Percentiles rank a stretch among this genome's conserved stretches.
phyloP scores from a whole-genome alignment of 2,888 invertebrate genomes.

The Apocheima hispidaria region DNA sequence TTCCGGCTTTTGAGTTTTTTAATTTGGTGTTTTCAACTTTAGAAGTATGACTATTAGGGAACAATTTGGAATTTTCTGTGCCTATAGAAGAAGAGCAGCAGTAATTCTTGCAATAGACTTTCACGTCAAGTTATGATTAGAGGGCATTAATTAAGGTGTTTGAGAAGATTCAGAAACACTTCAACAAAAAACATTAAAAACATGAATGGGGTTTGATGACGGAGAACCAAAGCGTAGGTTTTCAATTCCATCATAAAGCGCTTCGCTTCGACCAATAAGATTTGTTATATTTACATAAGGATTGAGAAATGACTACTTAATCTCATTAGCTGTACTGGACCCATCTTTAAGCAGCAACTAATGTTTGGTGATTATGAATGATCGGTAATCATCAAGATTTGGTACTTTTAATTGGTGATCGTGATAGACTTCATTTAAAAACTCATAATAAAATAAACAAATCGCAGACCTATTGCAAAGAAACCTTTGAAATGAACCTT shows the following conservation, averaged over 20 bases:
- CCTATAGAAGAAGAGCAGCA: not conserved
- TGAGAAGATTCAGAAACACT: not conserved
- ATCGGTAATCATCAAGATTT: not conserved
- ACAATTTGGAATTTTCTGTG: not conserved
- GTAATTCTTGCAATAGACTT: not conserved
- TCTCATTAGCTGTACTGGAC: not conserved
- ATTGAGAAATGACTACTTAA: not conserved
- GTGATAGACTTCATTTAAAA: conserved; percentile 40
- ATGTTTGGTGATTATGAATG: not conserved
- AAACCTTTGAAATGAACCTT: conserved; percentile 69
- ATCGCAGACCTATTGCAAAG: conserved; percentile 61
- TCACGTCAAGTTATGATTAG: not conserved
- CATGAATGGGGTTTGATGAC: not conserved
- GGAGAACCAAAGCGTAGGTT: not conserved
- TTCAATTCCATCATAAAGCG: not conserved
- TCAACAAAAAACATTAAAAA: not conserved
- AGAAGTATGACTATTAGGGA: too few species aligned
- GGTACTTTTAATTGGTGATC: not conserved
- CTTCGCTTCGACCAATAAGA: not conserved
- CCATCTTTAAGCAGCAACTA: not conserved
- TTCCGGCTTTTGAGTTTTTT: conserved; percentile 19
- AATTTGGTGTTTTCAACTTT: conserved; percentile 10
- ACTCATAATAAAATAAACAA: conserved; percentile 46
- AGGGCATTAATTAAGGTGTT: not conserved
- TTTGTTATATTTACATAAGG: not conserved